Evolutionary conservation across 1,140 invertebrate species (phyloP), one percentile per base, ranked within the genome.

Genomic region (Cydia splendana): DNA sequence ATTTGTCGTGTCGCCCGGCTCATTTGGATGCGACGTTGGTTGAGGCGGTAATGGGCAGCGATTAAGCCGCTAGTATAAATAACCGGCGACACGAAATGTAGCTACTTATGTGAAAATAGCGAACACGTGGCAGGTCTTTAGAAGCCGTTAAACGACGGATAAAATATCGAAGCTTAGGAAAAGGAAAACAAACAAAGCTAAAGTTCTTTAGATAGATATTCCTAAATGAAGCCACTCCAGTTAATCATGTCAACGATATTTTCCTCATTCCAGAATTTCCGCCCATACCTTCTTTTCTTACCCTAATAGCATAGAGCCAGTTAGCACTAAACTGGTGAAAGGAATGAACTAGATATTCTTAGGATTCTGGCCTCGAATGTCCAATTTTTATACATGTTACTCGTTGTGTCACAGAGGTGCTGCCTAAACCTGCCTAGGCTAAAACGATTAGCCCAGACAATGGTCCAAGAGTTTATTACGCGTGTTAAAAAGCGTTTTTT

Each of bases 31-130:
- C 77, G 74, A 77, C 75, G 78, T 74, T 73, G 78, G 80, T 74
- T 65, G 76, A 74, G 75, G 77, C 75, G 7, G 75, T 82, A 84
- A 82, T 84, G 79, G 77, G 67, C 74, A 62, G 78, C 80, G 76
- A 80, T 82, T 81, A 85, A 79, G 77, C 75, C 67, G 73, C 76
- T 42, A 34, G 77, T 82, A 82, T 82, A 83, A 83, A 85, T 85
- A 80, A 79, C 77, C 38, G 48, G 13, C 34, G 18, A 80, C 75
- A 77, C 76, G 30, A 65, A 77, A 75, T 78, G 77, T 79, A 77
- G 77, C 76, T 24, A 24, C 24, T 24, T 24, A 24, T 24, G 74
- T 79, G 78, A 79, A 83, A 83, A 83, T 77, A 79, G 82, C 76
- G 76, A 79, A 79, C 82, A 83, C 78, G 77, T 78, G 81, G 51